Evolutionary conservation across 2,888 invertebrate species (phyloP).

Genomic region (Anticlea derivata): DNA sequence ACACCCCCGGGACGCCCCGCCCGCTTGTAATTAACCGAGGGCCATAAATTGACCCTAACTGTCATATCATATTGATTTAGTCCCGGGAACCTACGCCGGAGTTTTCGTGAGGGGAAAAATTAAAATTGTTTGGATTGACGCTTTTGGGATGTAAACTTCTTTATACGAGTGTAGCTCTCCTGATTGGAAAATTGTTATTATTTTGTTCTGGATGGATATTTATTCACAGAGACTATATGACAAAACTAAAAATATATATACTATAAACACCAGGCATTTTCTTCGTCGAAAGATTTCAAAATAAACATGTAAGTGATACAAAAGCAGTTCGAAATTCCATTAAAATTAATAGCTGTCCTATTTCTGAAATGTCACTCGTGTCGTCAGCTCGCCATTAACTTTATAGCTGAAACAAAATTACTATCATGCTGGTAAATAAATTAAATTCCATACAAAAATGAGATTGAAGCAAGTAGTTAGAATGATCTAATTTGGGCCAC

Average conservation of each 20-base stretch:
- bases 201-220: background rate
- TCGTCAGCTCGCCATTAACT: conserved; percentile 12
- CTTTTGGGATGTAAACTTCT: conserved; percentile 45
- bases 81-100: conserved; percentile 64
- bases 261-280: no score
- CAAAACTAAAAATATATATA: no score
- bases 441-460: conserved; percentile 38
- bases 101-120: conserved; percentile 57
- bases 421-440: conserved; percentile 33
- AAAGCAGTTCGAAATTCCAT: conserved; percentile 12
- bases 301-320: conserved; percentile 2
- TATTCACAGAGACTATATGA: no score
- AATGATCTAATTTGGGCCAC: conserved; percentile 51
- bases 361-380: conserved; percentile 15
- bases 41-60: conserved; percentile 84
- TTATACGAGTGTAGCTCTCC: conserved; percentile 12
- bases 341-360: conserved; percentile 15
- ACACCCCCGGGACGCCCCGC: conserved; percentile 52
- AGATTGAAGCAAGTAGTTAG: conserved; percentile 41
- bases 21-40: conserved; percentile 82
- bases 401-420: conserved; percentile 21
- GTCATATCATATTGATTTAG: conserved; percentile 85
- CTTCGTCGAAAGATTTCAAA: background rate
- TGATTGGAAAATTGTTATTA: conserved; percentile 11
- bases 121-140: conserved; percentile 57